Base-by-base conservation (phyloP, 53 echinoderm and acorn worm species). In the Paracentrotus lividus region DNA sequence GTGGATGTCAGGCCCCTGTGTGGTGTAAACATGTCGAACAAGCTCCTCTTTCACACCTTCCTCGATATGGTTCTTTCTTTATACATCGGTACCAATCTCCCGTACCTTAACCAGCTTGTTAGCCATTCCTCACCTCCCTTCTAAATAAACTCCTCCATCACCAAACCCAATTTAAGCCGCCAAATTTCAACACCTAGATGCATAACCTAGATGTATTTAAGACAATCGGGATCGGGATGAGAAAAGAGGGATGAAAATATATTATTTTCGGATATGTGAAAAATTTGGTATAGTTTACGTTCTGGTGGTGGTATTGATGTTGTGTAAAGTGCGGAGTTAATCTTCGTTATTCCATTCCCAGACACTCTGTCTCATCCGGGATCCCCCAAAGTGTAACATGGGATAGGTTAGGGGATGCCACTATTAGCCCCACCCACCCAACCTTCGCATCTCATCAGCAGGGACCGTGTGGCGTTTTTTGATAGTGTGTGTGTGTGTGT, bases 11-110 rank as follows among this genome's bases (percentile, higher is more conserved):
- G 56, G 34, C 86, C 54, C 38, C 64, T 36, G 60, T 89, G 59
- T 89, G 89, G 89, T 89, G 43, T 89, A 89, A 89, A 89, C 89
- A 89, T 89, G 89, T 89, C 89, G 89, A 64, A 89, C 64, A 89
- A 59, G 64, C 64, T 65, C 38, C 61, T 86, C 59, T 89, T 61
- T 61, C 60, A 65, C 89, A 89, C 89, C 89, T 89, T 44, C 10
- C 23, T 7, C 40, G 64, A 89, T 58, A 42, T 89, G 89, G 89
- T 89, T 60, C 66, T 44, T 59, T 60, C 87, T 55, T 64, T 64
- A n/a, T n/a, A 55, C 44, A 44, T 55, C 44, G 23, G 1, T 56
- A 52, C 86, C 86, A 86, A 38, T 55, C 86, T 86, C 54, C 86
- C 51, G 56, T 86, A 15, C 86, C 60, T 9, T 29, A 29, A 59